Conservation (phyloP, 1,140 invertebrate species). For the Drosophila rhopaloa region DNA sequence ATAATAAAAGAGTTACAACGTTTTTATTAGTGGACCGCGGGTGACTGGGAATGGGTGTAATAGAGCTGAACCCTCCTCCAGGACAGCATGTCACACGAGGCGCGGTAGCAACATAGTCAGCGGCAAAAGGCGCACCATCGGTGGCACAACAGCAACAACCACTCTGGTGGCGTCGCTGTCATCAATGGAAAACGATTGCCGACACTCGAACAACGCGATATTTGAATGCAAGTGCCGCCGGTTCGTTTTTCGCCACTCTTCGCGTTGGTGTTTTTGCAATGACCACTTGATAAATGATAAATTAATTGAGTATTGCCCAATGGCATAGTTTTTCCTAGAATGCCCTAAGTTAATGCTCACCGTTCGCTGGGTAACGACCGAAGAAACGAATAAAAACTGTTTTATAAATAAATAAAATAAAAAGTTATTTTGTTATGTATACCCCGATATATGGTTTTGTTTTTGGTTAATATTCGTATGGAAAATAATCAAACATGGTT, state of each 20-base stretch:
- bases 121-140: conserved; percentile 34
- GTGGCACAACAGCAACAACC: conserved; percentile 41
- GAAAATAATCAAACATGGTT: neutral
- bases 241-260: conserved; percentile 36
- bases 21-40: conserved; percentile 14
- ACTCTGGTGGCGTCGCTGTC: conserved; percentile 37
- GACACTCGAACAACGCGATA: conserved; percentile 55
- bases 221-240: conserved; percentile 54
- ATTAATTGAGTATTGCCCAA: conserved; percentile 80
- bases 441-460: too few species aligned
- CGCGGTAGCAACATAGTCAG: conserved; percentile 29
- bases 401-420: too few species aligned
- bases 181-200: conserved; percentile 54
- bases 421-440: too few species aligned
- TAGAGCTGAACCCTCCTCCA: conserved; percentile 27
- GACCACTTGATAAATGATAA: conserved; percentile 80
- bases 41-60: conserved; percentile 42
- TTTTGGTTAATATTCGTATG: too few species aligned
- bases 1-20: too few species aligned
- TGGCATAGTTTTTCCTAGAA: conserved; percentile 29
- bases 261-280: conserved; percentile 54
- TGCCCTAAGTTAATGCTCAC: conserved; percentile 39
- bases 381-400: neutral
- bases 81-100: conserved; percentile 61
- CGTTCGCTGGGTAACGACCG: neutral